Percentiles rank a stretch among this genome's conserved stretches.
These are phyloP conservation scores for Ageneiosus marmoratus DNA, from an alignment of 2,113 vertebrate genomes.

Conservation along the genomic window DNA sequence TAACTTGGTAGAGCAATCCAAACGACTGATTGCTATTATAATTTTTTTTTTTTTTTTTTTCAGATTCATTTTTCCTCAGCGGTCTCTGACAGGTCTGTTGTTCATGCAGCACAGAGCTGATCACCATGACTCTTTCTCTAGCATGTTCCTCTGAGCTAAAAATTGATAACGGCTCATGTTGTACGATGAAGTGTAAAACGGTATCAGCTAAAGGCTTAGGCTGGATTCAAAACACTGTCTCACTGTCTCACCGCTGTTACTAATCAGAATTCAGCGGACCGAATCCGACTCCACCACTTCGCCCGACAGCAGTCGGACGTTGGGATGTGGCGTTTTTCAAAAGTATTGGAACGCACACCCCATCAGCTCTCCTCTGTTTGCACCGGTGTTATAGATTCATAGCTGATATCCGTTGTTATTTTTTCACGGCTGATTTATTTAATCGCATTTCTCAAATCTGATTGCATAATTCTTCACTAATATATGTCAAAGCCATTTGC, in stretches of 20 bases:
- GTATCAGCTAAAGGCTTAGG: not conserved
- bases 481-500: not conserved
- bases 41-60: too few species aligned
- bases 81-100: not conserved
- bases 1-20: not conserved
- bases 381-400: not conserved
- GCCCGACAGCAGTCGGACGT: too few species aligned
- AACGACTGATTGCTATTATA: too few species aligned
- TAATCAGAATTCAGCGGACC: not conserved
- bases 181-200: not conserved
- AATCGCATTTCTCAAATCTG: not conserved
- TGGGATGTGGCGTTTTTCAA: too few species aligned
- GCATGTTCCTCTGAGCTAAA: conserved; percentile 14
- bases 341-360: not conserved
- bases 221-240: not conserved
- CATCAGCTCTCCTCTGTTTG: not conserved
- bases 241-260: not conserved
- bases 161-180: not conserved
- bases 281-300: not conserved
- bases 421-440: not conserved
- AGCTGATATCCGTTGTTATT: not conserved
- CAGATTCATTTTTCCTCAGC: not conserved
- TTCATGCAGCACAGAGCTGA: not conserved
- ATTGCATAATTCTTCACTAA: not conserved
- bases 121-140: not conserved